Base-by-base conservation (phyloP, 2,888 invertebrate genomes). In the Scrobipalpa atriplicella region DNA sequence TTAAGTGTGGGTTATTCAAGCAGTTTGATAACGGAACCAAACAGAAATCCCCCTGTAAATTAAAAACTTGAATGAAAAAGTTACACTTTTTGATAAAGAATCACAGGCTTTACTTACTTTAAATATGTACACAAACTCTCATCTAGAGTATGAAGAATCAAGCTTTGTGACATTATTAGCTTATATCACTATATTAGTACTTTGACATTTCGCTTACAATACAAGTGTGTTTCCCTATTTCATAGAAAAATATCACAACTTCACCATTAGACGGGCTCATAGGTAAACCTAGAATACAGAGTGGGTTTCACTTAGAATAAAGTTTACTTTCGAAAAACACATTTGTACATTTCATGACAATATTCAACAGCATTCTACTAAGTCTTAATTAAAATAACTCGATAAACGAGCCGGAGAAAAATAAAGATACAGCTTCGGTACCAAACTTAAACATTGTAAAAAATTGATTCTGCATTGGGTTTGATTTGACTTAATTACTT, bases 321-420 rank as follows among this genome's bases (percentile, higher is more conserved):
- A 82, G 82, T 90, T 91, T 91, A 90, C 91, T 91, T 91, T 81
- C 85, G 80, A 89, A 89, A 76, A 91, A 91, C 88, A 90, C 89
- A 92, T 93, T 93, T 93, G 92, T 93, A 93, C 92, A 93, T 91
- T 89, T 89, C 84, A 90, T 91, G 91, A 90, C 90, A 90, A 90
- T 90, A 90, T 90, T 90, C 87, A 92, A 91, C 91, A 90, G 87
- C 85, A 90, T 90, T 92, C 87, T 86, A 89, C 89, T 87, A 89
- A 89, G 86, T 87, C 91, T 90, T 89, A 89, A 88, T 86, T 47
- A 80, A 56, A 52, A 21, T 83, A 75, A 80, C 86, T 83, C 87
- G 80, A 75, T 74, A 73, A 73, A 74, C 78, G 83, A 84, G 80
- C 79, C 71, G 73, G 80, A 72, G 79, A 89, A 88, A 47, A 85